These are phyloP conservation scores for Pygathrix nemaeus DNA, from an alignment of 2,113 vertebrate species.

Conservation along the genomic window DNA sequence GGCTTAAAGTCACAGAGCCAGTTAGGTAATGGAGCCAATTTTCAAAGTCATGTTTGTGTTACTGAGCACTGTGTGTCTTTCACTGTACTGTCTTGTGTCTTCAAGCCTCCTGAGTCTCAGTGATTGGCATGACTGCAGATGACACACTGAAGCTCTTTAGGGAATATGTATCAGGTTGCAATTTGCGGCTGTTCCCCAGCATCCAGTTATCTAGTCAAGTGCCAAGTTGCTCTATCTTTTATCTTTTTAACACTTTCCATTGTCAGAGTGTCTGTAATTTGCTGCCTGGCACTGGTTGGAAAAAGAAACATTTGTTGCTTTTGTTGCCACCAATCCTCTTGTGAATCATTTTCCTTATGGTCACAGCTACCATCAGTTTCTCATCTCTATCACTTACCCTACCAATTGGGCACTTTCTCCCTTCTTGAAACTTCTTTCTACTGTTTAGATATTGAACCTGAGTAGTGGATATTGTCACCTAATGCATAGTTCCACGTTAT, in stretches of 20 bases:
- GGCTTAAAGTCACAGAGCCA: neutral
- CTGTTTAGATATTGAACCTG: neutral
- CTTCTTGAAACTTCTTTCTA: neutral
- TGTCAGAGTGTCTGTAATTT: slow-evolving; percentile 56
- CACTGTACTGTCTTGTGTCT: neutral
- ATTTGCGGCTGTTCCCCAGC: slow-evolving; percentile 3
- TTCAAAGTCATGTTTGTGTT: neutral
- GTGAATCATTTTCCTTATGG: neutral
- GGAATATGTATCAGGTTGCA: neutral
- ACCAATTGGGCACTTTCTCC: neutral
- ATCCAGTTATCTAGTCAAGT: slow-evolving; percentile 51
- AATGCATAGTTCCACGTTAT: neutral
- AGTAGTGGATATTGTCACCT: neutral
- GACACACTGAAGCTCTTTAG: neutral
- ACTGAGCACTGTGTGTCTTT: neutral
- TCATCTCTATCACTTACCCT: neutral
- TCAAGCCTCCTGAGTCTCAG: neutral
- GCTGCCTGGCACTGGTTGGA: slow-evolving; percentile 44
- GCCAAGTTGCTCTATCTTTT: slow-evolving; percentile 65
- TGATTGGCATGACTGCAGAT: neutral
- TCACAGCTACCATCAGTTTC: neutral
- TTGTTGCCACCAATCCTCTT: neutral
- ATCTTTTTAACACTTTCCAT: slow-evolving; percentile 62
- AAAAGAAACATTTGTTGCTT: neutral
- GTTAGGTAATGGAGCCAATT: neutral